Evolutionary conservation across 2,113 vertebrate genomes (phyloP).

Genomic region (Tetrao urogallus): DNA sequence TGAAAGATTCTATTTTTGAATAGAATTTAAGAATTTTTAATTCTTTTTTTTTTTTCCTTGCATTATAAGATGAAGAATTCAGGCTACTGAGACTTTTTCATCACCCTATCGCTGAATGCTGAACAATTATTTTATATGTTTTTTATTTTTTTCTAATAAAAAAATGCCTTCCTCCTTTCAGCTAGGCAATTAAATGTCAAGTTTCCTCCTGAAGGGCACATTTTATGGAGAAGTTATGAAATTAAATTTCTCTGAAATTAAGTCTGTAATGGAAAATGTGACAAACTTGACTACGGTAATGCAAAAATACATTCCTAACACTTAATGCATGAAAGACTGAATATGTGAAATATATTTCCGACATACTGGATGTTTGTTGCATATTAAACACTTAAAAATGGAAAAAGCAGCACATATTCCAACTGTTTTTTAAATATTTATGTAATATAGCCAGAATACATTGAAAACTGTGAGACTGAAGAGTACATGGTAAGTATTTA

Average conservation of each 20-base stretch:
- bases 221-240: slow-evolving; percentile 71
- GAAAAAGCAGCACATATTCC: slow-evolving; percentile 17
- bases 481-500: slow-evolving; percentile 75
- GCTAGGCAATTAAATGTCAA: slow-evolving; percentile 63
- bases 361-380: slow-evolving; percentile 69
- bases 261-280: slow-evolving; percentile 78
- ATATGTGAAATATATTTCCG: slow-evolving; percentile 68
- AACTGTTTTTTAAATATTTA: slow-evolving; percentile 75
- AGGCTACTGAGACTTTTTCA: not conserved
- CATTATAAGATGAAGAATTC: not conserved
- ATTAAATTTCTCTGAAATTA: slow-evolving; percentile 55
- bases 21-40: not conserved
- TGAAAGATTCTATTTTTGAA: not conserved
- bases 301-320: slow-evolving; percentile 70
- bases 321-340: slow-evolving; percentile 58
- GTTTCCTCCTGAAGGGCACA: slow-evolving; percentile 54
- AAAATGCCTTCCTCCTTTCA: not conserved
- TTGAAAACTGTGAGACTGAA: slow-evolving; percentile 66
- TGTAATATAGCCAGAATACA: slow-evolving; percentile 72
- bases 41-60: not conserved
- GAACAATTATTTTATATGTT: slow-evolving; percentile 46
- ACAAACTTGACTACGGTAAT: slow-evolving; percentile 57
- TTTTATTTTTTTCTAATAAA: not conserved
- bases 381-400: slow-evolving; percentile 77
- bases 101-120: not conserved